These are phyloP conservation scores for Fragariocoptes setiger DNA, from an alignment of 1,140 invertebrate species.

Conservation along the genomic window DNA sequence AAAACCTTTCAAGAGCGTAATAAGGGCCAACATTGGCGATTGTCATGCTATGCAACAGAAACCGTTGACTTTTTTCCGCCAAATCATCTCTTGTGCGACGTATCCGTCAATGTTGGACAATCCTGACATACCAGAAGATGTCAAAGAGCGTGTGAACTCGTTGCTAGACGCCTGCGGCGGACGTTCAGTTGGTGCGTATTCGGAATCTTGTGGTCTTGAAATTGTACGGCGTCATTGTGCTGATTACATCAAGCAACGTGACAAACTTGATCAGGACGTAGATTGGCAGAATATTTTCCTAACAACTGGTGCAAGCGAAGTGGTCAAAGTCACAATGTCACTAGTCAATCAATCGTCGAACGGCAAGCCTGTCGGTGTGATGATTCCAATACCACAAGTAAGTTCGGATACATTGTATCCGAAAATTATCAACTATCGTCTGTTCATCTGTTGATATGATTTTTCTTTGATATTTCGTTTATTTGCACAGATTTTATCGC, in stretches of 20 bases:
- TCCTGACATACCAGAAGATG: slow-evolving; percentile 63
- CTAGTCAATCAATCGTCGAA: slow-evolving; percentile 9
- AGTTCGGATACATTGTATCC: too few species aligned
- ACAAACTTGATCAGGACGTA: slow-evolving; percentile 37
- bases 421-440: too few species aligned
- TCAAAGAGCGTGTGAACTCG: slow-evolving; percentile 35
- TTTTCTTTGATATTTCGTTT: too few species aligned
- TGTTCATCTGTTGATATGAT: too few species aligned
- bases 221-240: slow-evolving; percentile 58
- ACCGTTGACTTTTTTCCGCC: slow-evolving; percentile 51
- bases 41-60: slow-evolving; percentile 88
- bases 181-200: slow-evolving; percentile 41
- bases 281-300: slow-evolving; percentile 51
- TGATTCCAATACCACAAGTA: slow-evolving; percentile 93
- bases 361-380: slow-evolving; percentile 36
- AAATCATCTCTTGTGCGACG: too few species aligned
- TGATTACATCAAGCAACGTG: slow-evolving; percentile 51
- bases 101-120: too few species aligned
- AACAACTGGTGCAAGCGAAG: slow-evolving; percentile 60
- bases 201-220: slow-evolving; percentile 69
- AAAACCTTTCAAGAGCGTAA: slow-evolving; percentile 75
- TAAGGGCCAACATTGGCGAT: slow-evolving; percentile 91
- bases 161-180: slow-evolving; percentile 53
- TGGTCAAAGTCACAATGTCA: slow-evolving; percentile 30
- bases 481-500: too few species aligned